Conservation (phyloP, 2,113 vertebrate species). For the Hippocampus barbouri region DNA sequence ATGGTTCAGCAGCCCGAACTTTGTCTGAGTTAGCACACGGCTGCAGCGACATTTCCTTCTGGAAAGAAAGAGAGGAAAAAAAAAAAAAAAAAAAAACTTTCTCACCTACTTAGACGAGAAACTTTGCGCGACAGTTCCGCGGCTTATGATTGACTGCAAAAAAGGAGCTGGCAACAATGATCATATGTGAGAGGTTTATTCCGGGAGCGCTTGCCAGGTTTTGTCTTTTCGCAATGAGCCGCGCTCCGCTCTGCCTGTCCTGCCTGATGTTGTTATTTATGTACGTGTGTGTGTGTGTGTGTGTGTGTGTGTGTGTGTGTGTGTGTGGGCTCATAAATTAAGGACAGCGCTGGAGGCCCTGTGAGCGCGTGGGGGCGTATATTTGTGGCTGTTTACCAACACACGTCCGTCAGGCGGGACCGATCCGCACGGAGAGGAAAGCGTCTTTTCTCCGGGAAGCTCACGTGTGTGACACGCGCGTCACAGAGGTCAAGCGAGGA, state of each 20-base stretch:
- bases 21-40: background rate
- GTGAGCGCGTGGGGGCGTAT: conserved; percentile 15
- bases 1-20: background rate
- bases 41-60: conserved; percentile 5
- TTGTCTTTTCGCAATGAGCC: conserved; percentile 45
- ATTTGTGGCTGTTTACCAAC: conserved; percentile 47
- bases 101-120: conserved; percentile 26
- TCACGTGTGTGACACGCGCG: conserved; percentile 8
- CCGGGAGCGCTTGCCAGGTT: conserved; percentile 44
- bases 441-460: conserved; percentile 33
- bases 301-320: conserved; percentile 36
- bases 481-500: conserved; percentile 17
- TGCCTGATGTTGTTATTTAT: conserved; percentile 42
- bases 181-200: conserved; percentile 43
- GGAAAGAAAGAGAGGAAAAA: background rate
- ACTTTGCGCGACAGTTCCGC: conserved; percentile 17
- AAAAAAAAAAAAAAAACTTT: background rate
- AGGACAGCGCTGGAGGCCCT: conserved; percentile 57
- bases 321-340: conserved; percentile 58
- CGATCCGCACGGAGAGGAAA: conserved; percentile 53
- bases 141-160: conserved; percentile 30
- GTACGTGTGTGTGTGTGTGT: conserved; percentile 15
- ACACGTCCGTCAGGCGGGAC: conserved; percentile 36
- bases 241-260: conserved; percentile 37
- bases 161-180: conserved; percentile 14